Percentiles rank a stretch among this genome's conserved stretches.
These are phyloP conservation scores for Nemurella pictetii DNA, from an alignment of 2,888 invertebrate species.

Conservation along the genomic window DNA sequence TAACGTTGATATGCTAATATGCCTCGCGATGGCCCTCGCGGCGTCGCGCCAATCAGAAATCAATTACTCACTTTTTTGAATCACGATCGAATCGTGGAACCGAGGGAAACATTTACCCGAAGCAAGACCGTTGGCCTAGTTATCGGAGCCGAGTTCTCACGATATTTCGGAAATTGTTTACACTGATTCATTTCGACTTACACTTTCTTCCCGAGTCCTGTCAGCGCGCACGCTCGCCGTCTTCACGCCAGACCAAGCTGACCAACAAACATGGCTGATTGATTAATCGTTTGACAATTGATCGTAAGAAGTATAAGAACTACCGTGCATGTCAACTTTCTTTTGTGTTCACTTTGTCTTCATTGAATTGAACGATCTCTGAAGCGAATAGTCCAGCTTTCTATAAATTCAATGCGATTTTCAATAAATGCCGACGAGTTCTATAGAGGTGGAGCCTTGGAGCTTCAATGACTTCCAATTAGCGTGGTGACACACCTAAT, in stretches of 20 bases:
- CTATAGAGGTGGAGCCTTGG: too few relatives aligned
- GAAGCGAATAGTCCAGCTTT: constrained; percentile 17
- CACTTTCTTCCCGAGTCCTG: background rate
- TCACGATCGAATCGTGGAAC: background rate
- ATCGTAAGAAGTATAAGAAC: background rate
- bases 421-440: background rate
- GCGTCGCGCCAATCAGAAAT: background rate
- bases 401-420: constrained; percentile 17
- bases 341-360: background rate
- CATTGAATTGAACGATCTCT: too few relatives aligned
- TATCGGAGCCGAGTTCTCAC: background rate
- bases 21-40: background rate
- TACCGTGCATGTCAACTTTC: background rate
- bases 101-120: background rate
- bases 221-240: background rate
- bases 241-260: background rate
- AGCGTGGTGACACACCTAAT: background rate
- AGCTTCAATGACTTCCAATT: background rate
- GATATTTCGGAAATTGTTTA: background rate
- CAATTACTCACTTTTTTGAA: background rate
- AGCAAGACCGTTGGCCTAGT: background rate
- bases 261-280: background rate
- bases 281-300: background rate
- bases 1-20: background rate
- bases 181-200: background rate